Evolutionary conservation across 2,113 vertebrate genomes (phyloP).

Genomic region (Colaptes auratus): DNA sequence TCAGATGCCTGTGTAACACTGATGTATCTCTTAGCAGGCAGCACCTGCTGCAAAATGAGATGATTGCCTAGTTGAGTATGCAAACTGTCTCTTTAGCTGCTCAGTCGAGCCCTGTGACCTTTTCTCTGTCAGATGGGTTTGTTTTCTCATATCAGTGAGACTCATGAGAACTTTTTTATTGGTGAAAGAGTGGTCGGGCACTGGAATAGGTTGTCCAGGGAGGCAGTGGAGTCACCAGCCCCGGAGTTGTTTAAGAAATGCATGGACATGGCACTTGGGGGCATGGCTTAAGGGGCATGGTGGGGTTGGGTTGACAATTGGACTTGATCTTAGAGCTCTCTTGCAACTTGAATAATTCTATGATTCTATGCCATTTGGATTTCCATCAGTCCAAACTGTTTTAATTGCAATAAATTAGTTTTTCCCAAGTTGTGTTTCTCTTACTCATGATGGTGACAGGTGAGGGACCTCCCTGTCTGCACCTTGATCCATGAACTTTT

Average conservation of each 20-base stretch:
- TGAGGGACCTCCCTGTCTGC: background rate
- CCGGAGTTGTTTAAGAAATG: no score
- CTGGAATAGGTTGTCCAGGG: no score
- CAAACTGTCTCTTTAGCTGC: constrained; percentile 19
- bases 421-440: background rate
- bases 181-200: no score
- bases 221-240: no score
- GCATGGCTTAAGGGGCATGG: no score
- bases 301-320: no score
- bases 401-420: background rate
- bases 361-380: background rate
- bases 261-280: no score
- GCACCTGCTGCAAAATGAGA: background rate
- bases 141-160: background rate
- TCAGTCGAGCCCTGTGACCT: constrained; percentile 21
- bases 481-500: background rate
- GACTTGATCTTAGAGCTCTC: no score
- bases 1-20: background rate
- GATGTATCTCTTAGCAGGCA: background rate
- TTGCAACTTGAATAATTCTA: no score
- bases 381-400: background rate
- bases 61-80: background rate
- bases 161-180: background rate
- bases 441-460: background rate
- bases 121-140: constrained; percentile 3